Base-by-base conservation (phyloP, 2,113 vertebrate genomes). In the Spizaetus ornatus region DNA sequence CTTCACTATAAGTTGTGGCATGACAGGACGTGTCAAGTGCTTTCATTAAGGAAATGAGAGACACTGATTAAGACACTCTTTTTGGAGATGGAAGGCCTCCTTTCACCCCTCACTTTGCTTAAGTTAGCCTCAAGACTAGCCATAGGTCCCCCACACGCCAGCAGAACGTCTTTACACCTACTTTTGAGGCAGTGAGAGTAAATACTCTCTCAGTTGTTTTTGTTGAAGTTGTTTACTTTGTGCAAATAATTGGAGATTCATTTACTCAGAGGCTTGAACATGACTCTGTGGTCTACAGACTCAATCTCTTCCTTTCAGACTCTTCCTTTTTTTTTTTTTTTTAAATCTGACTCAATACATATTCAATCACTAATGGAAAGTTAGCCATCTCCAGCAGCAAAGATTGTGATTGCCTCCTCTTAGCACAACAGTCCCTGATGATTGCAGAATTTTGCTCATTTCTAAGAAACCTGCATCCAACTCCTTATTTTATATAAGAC, bases 91-190 rank as follows among this genome's bases (percentile, higher is more conserved):
- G 21, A 76, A 69, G 17, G 14, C 36, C 7, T 77, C 31, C 23
- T 78, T 87, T 86, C 50, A 73, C 17, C 23, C 31, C 17, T 48
- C 32, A 7, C 20, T 69, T 29, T 22, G 8, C 61, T 80, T 48
- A 34, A 67, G 40, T 61, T 69, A 62, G 34, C 21, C 36, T 79
- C 25, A 62, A 32, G 38, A 38, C 13, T n/a, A 66, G 13, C 9
- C 7, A 8, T 2, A 84, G 25, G 13, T 52, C 4, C 7, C 16
- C 16, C 38, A 7, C 0, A 0, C 50, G 8, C 21, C 40, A 53
- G 42, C 13, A 80, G 27, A 86, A 47, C 1, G 0, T 32, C 45
- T 83, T 89, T 58, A 58, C 21, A 27, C 5, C 19, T 40, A 2
- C 5, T 52, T 90, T 82, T 80, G 31, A 23, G 38, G 10, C 43